Base-by-base conservation (phyloP, 2,888 invertebrate genomes). In the Sinhomidia bicolor region DNA sequence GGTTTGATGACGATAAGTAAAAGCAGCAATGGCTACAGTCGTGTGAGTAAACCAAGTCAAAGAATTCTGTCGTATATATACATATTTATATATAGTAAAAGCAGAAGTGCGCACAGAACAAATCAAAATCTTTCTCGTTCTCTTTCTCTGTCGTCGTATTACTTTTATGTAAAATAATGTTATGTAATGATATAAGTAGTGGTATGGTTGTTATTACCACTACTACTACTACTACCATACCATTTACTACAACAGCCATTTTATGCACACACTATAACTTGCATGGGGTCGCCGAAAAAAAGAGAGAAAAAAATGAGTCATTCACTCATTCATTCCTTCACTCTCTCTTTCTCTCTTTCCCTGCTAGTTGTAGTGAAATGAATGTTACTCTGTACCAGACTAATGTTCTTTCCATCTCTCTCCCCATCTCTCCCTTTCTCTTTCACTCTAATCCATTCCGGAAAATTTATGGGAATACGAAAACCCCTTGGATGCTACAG, bases 391-490 rank as follows among this genome's bases (percentile, higher is more conserved):
- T 51, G 17, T 1, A 68, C 14, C 36, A 36, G n/a, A 20, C 29
- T 36, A 26, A 62, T 62, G 62, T 26, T 68, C 60, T 74, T 23
- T n/a, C 20, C 47, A 23, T 71, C 47, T 44, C 47, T 44, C 71
- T 74, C 47, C 12, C 74, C n/a, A n/a, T n/a, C n/a, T n/a, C n/a
- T n/a, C n/a, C n/a, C n/a, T n/a, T n/a, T 51, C 51, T 6, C 47
- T 71, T 44, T 44, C 71, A 62, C 29, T 68, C 68, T 68, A 68
- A 68, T 68, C 68, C 68, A 68, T 74, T 74, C 47, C 47, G 47
- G 47, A 74, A 74, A 74, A 74, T 74, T 74, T 74, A 74, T 74
- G 74, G 47, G 74, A 74, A 74, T 74, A 47, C 47, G 36, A 47
- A 74, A 74, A 74, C 74, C 74, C 36, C 14, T 71, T 12, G 47